These are phyloP conservation scores for Acanthis flammea DNA, from an alignment of 2,797 vertebrate species.

Conservation along the genomic window DNA sequence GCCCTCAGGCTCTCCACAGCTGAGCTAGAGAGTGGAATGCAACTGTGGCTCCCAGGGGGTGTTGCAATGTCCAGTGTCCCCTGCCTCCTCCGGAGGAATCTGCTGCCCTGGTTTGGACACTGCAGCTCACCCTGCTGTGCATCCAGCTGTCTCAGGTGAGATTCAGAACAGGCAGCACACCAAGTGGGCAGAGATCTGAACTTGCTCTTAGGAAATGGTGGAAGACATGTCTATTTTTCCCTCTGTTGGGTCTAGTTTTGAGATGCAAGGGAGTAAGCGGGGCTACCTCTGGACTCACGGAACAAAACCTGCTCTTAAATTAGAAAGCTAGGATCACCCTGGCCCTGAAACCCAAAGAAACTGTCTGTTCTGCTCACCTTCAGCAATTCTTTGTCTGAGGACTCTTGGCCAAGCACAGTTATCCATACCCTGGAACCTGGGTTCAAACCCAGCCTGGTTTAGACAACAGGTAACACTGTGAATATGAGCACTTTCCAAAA, in stretches of 20 bases:
- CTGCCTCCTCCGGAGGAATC: neutral
- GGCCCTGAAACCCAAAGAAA: neutral
- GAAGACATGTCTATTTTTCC: neutral
- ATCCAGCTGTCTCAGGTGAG: fast-evolving
- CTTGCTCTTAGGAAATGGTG: neutral
- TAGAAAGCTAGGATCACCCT: neutral
- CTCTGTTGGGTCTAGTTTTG: neutral
- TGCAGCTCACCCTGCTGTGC: neutral
- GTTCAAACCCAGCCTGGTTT: neutral
- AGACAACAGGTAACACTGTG: neutral
- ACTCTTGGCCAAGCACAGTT: neutral
- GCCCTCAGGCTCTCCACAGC: neutral
- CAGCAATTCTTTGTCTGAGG: neutral
- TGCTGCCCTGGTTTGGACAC: neutral
- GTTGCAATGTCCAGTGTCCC: neutral
- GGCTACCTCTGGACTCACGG: neutral
- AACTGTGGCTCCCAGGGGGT: neutral
- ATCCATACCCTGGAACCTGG: neutral
- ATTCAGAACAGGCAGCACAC: neutral
- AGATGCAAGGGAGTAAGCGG: neutral
- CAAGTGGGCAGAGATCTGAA: neutral
- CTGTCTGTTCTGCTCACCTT: neutral
- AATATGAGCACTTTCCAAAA: neutral
- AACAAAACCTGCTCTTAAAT: neutral
- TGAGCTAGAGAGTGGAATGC: neutral